Evolutionary conservation across 2,888 invertebrate genomes (phyloP).

Genomic region (Alcis repandata): DNA sequence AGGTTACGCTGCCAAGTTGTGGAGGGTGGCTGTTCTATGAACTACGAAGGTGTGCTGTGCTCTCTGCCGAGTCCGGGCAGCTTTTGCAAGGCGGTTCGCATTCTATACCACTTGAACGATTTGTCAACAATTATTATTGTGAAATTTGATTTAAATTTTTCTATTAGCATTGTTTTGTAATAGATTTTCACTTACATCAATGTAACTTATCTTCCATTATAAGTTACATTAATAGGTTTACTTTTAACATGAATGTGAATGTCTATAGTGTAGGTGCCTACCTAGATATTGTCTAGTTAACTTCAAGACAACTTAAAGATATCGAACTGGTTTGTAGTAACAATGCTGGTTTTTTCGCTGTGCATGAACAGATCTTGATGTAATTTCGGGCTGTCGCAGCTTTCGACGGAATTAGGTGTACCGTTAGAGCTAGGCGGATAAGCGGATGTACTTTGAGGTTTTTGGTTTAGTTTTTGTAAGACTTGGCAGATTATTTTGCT

Average conservation of each 20-base stretch:
- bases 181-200: conserved; percentile 50
- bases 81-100: conserved; percentile 77
- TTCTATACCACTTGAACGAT: conserved; percentile 66
- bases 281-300: conserved; percentile 42
- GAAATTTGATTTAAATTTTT: conserved; percentile 52
- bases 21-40: conserved; percentile 64
- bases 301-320: conserved; percentile 38
- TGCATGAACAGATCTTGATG: conserved; percentile 38
- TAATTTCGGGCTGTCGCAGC: conserved; percentile 36
- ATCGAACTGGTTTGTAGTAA: conserved; percentile 48
- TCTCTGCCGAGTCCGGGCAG: conserved; percentile 66
- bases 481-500: not conserved
- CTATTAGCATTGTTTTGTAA: conserved; percentile 56
- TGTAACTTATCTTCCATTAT: conserved; percentile 35
- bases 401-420: conserved; percentile 37
- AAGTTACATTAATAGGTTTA: not conserved
- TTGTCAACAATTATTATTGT: conserved; percentile 73
- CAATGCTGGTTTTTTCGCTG: conserved; percentile 48
- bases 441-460: conserved; percentile 33
- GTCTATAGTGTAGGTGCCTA: conserved; percentile 26
- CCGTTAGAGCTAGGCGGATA: conserved; percentile 38
- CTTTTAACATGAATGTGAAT: conserved; percentile 37
- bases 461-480: conserved; percentile 16
- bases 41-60: conserved; percentile 56
- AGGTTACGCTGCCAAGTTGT: conserved; percentile 67